Evolutionary conservation across 2,888 invertebrate species (phyloP).

Genomic region (Brenthis daphne): DNA sequence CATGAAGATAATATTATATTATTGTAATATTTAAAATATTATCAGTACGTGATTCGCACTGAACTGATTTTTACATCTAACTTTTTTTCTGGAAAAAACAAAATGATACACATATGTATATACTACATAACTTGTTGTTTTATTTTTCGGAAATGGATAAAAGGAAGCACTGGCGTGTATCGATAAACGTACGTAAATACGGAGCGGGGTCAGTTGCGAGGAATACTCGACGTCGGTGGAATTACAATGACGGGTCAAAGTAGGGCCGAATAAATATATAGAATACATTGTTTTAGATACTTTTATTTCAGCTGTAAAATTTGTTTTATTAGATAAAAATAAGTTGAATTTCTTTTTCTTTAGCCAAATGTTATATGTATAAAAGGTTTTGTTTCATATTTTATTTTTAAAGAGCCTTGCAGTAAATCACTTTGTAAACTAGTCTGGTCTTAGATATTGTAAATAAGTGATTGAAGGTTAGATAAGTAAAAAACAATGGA

Average conservation of each 20-base stretch:
- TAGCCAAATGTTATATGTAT: no score
- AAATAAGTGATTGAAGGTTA: no score
- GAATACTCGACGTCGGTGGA: not conserved
- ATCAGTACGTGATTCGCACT: no score
- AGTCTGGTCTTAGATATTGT: no score
- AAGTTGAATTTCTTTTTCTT: not conserved
- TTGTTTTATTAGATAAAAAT: not conserved
- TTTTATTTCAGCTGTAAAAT: not conserved
- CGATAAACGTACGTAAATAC: slow-evolving; percentile 10
- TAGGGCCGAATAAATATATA: not conserved
- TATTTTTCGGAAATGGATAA: not conserved
- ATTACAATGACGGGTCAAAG: not conserved
- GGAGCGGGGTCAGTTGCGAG: slow-evolving; percentile 2
- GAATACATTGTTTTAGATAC: not conserved
- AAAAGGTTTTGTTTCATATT: no score
- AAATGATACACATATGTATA: slow-evolving; percentile 5
- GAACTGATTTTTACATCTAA: no score
- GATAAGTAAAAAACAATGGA: no score
- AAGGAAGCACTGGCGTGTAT: not conserved
- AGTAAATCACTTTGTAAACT: no score
- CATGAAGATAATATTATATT: no score
- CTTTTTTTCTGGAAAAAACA: not conserved
- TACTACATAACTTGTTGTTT: not conserved
- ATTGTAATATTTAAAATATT: no score
- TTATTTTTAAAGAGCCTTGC: no score